Base-by-base conservation (phyloP, 2,888 invertebrate species). In the Sarcophaga caerulescens region DNA sequence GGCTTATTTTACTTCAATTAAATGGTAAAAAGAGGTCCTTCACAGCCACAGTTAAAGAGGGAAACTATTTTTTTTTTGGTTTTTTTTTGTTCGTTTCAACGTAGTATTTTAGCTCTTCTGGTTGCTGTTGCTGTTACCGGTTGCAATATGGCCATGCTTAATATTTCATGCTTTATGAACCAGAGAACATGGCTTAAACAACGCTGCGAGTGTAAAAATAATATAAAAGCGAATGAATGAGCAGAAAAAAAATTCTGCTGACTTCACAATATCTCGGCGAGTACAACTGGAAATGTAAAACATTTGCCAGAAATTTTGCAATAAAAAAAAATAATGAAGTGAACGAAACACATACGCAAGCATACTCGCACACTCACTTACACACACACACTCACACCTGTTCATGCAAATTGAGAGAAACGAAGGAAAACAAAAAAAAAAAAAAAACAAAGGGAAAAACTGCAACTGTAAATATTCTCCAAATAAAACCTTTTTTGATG, bases 1-100 rank as follows among this genome's bases (percentile, higher is more conserved):
- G 85, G 84, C 84, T 88, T 88, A 86, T 85, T 88, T 87, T 88
- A 82, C 87, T 87, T 87, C 87, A 88, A 88, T 87, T 88, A 88
- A 88, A 81, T 75, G 60, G 63, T 57, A 52, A 69, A 81, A 87
- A 78, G 82, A 87, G 82, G 84, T 88, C 86, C 87, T 85, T 87
- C 86, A 77, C 25, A 78, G 57, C 44, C 62, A 70, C 59, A 82
- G 76, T 77, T 76, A 66, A 44, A 19, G 17, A 66, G 68, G 52
- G 12, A 35, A 74, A 75, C 62, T 44, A 75, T 52, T 68, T 17
- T 52, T 47, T 52, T 52, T 52, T 47, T 47, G 45, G n/a, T n/a
- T 3, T 52, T 68, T 10, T 14, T 47, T 47, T 52, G 12, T 1
- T 1, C 5, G 44, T 74, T 80, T 21, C 8, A 44, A 57, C 65